Evolutionary conservation across 1,140 invertebrate genomes (phyloP), one percentile per base, ranked within the genome.

Genomic region (Dendrolimus kikuchii): DNA sequence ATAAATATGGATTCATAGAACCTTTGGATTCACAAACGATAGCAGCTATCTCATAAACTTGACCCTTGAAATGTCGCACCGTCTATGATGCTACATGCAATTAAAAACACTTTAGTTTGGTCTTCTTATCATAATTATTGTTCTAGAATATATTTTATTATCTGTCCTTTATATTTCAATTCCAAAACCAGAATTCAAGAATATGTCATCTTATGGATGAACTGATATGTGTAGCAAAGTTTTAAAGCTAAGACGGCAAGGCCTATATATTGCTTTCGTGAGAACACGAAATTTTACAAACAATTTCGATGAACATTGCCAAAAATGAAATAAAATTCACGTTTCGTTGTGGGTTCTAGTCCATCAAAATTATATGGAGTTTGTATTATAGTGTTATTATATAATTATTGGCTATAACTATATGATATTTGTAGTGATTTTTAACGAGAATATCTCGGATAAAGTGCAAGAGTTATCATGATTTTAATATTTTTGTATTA

Each of bases 331-430:
- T 64, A 57, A 66, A 69, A 67, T 68, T 70, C 62, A 58, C 64
- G 66, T 75, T 71, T 76, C 42, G 64, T 79, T 77, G 80, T 83
- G 80, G 76, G 74, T 78, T 86, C 80, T 86, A 86, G 80, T 86
- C 82, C 77, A 75, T 80, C 77, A 75, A 82, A 83, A 79, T 82
- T 81, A 59, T 73, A 63, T 69, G 68, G 53, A 60, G 53, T 53
- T 55, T 78, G 67, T 77, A 77, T 66, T 70, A 71, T 76, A 75
- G 59, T 71, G 62, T 71, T 72, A 64, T 44, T 43, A 23, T 23
- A 3, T 23, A 23, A 23, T 51, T 72, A 79, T 78, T 72, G 78
- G 74, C 68, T 70, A 73, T 66, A 23, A 23, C 23, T 62, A 70
- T 66, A 66, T 64, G 63, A 62, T 64, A 64, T 60, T 59, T 57